Conservation (phyloP, 2,113 vertebrate species). For the Plestiodon gilberti region DNA sequence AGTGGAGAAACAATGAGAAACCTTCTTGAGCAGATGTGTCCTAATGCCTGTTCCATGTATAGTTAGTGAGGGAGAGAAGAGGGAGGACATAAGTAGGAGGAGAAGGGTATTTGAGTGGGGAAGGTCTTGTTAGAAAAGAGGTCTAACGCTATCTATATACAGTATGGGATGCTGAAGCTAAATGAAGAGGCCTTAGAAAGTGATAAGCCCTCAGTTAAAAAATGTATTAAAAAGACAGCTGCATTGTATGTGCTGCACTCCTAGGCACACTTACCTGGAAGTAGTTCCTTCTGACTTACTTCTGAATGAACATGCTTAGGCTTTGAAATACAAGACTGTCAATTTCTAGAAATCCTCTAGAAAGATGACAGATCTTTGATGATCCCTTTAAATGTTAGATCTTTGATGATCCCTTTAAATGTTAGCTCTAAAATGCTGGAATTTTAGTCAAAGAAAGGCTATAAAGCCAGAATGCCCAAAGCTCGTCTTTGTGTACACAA, state of each 20-base stretch:
- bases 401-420: slow-evolving; percentile 9
- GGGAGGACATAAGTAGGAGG: slow-evolving; percentile 16
- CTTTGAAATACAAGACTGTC: background rate
- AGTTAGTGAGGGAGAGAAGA: slow-evolving; percentile 13
- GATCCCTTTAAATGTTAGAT: slow-evolving; percentile 3
- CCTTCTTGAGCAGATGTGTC: slow-evolving; percentile 38
- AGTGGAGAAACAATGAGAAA: slow-evolving; percentile 66
- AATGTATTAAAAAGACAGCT: background rate
- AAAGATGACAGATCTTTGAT: background rate
- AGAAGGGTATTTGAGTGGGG: background rate
- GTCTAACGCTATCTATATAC: background rate
- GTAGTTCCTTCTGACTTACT: background rate
- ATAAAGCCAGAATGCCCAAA: slow-evolving; percentile 13
- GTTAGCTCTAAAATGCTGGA: background rate
- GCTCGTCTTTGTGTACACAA: background rate
- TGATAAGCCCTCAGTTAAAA: background rate
- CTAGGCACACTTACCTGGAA: background rate
- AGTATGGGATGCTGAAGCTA: background rate
- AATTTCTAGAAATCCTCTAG: background rate
- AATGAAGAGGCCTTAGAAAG: background rate
- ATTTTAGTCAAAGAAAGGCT: background rate
- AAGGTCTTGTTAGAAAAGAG: slow-evolving; percentile 16
- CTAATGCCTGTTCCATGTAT: slow-evolving; percentile 35
- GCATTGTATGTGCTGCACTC: background rate
- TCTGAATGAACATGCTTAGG: background rate